phyloP scores from a whole-genome alignment of 2,888 invertebrate genomes.

The Dendrolimus pini region DNA sequence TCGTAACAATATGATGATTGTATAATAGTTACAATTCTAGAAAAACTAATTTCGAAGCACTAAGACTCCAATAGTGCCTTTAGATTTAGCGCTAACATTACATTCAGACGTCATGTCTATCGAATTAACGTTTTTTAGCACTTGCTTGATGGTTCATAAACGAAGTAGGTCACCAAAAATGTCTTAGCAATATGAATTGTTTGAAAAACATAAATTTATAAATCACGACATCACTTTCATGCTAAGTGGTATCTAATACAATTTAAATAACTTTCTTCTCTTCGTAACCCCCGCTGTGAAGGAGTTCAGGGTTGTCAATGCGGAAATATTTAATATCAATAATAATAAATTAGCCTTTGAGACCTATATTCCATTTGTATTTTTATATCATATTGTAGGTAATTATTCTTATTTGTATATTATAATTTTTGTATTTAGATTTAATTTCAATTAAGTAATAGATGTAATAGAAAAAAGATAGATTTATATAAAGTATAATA shows the following conservation, averaged over 20 bases:
- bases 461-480: too few species aligned
- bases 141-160: background rate
- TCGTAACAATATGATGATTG: too few species aligned
- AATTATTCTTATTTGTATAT: too few species aligned
- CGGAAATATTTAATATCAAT: background rate
- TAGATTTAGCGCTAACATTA: background rate
- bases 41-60: too few species aligned
- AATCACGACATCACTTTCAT: conserved; percentile 3
- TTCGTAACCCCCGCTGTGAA: conserved; percentile 1
- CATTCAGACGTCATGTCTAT: background rate
- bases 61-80: background rate
- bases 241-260: background rate
- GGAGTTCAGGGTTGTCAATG: background rate
- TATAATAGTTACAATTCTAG: too few species aligned
- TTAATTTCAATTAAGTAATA: too few species aligned
- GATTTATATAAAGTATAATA: too few species aligned
- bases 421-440: too few species aligned
- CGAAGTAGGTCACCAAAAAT: background rate
- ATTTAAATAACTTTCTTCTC: background rate
- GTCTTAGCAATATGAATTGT: background rate
- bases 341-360: too few species aligned
- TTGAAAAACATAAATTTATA: background rate
- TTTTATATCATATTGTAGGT: too few species aligned
- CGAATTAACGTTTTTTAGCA: background rate
- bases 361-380: too few species aligned